These are phyloP conservation scores for Phragmatobia fuliginosa DNA, from an alignment of 2,888 invertebrate species.

Conservation along the genomic window DNA sequence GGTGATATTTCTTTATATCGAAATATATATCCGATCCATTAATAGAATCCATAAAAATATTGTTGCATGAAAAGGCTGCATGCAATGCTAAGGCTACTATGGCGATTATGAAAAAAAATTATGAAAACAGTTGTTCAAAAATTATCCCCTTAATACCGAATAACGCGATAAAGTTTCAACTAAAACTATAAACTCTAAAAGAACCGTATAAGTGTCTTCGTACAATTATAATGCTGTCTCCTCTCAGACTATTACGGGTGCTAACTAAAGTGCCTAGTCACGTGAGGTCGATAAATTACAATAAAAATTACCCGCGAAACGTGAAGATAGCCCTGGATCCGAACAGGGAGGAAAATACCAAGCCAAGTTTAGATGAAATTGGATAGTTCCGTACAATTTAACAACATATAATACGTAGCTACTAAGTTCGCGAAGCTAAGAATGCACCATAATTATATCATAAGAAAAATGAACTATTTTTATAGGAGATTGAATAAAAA, in stretches of 20 bases:
- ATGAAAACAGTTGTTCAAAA: background rate
- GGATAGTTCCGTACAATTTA: slow-evolving; percentile 16
- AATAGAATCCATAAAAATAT: no score
- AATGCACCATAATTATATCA: no score
- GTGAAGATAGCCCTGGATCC: slow-evolving; percentile 57
- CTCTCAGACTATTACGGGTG: slow-evolving; percentile 62
- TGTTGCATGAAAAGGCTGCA: no score
- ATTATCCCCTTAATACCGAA: background rate
- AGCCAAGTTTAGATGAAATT: background rate
- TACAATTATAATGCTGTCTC: slow-evolving; percentile 67
- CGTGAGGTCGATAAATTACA: slow-evolving; percentile 82
- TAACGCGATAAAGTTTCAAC: slow-evolving; percentile 30
- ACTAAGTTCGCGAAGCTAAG: no score
- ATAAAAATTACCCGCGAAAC: slow-evolving; percentile 76
- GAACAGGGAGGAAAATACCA: slow-evolving; percentile 29
- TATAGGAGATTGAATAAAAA: no score
- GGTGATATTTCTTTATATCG: background rate
- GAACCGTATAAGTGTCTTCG: slow-evolving; percentile 20
- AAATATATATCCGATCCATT: no score
- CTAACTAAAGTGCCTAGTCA: slow-evolving; percentile 77
- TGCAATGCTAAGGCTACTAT: no score
- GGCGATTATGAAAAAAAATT: no score
- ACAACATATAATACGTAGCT: background rate
- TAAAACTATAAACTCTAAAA: slow-evolving; percentile 27
- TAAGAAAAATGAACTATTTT: background rate